Conservation (phyloP, 2,888 invertebrate genomes). For the Caenorhabditis sinica region DNA sequence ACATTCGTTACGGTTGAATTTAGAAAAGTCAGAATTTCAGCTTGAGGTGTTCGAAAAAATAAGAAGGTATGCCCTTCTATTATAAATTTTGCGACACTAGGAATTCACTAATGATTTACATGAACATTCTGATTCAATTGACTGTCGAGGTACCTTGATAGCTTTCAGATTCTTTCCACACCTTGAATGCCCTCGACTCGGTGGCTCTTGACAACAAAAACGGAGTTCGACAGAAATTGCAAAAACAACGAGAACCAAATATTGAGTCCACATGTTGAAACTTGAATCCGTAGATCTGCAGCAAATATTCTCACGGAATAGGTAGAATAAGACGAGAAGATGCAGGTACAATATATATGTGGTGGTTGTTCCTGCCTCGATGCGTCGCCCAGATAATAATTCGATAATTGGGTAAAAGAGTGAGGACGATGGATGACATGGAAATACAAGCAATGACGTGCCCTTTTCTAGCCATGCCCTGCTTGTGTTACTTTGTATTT, state of each 20-base stretch:
- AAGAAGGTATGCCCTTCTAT: no score
- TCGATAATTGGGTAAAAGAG: constrained; percentile 51
- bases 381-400: constrained; percentile 64
- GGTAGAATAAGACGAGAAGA: not conserved
- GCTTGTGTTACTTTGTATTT: constrained; percentile 1
- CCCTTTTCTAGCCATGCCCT: constrained; percentile 40
- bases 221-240: not conserved
- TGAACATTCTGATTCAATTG: not conserved
- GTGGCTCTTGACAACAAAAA: constrained; percentile 41
- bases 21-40: no score
- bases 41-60: no score
- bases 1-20: no score
- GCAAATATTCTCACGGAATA: constrained; percentile 39
- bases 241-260: not conserved
- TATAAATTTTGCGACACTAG: no score
- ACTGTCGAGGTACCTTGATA: constrained; percentile 34
- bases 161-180: constrained; percentile 46
- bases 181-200: constrained; percentile 54
- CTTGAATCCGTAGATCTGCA: constrained; percentile 13
- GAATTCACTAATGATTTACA: no score
- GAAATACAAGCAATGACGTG: constrained; percentile 31
- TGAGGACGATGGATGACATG: constrained; percentile 40
- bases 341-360: constrained; percentile 27
- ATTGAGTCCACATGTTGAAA: constrained; percentile 16
- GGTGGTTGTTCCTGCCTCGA: constrained; percentile 50